Evolutionary conservation across 2,113 vertebrate species (phyloP).

Genomic region (Nerophis ophidion): DNA sequence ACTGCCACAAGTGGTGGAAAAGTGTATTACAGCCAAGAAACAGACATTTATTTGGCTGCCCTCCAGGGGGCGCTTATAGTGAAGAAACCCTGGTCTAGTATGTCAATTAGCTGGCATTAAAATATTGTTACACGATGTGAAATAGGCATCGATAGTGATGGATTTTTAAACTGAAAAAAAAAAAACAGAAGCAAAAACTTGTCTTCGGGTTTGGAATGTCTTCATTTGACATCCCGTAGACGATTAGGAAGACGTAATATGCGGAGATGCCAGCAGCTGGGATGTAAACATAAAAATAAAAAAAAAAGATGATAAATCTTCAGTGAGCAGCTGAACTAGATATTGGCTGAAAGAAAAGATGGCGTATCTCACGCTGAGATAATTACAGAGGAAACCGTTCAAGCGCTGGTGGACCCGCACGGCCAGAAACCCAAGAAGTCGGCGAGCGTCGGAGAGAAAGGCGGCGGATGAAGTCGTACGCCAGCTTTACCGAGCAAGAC

Average conservation of each 20-base stretch:
- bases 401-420: background rate
- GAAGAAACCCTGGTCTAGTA: background rate
- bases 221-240: background rate
- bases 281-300: slow-evolving; percentile 34
- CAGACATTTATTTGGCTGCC: too few relatives aligned
- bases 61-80: too few relatives aligned
- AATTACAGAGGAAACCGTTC: slow-evolving; percentile 64
- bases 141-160: background rate
- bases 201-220: background rate
- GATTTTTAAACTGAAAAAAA: too few relatives aligned
- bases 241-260: background rate
- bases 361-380: slow-evolving; percentile 61
- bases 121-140: background rate
- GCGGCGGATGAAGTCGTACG: slow-evolving; percentile 16
- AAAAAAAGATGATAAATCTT: slow-evolving; percentile 48
- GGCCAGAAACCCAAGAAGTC: background rate
- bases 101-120: background rate
- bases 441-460: background rate
- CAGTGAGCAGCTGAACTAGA: slow-evolving; percentile 26
- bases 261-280: slow-evolving; percentile 20
- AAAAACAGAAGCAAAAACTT: too few relatives aligned
- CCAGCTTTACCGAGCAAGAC: slow-evolving; percentile 8
- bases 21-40: too few relatives aligned
- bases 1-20: too few relatives aligned
- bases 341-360: slow-evolving; percentile 59